Evolutionary conservation across 2,888 invertebrate genomes (phyloP), one percentile per base, ranked within the genome.

Genomic region (Panorpa germanica): DNA sequence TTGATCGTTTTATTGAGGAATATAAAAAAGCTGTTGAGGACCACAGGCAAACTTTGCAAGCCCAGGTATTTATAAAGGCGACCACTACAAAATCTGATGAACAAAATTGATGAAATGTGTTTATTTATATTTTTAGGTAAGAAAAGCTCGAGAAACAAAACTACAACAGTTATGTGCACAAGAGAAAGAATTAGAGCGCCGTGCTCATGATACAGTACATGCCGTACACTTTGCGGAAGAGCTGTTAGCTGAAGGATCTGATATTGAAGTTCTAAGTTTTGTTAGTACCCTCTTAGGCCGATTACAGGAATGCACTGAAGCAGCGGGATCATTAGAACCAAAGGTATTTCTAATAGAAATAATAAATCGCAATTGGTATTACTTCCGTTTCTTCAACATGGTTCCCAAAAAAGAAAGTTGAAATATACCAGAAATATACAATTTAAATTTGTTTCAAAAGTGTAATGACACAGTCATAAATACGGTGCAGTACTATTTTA

Each of bases 201-300:
- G 64, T 12, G 60, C 65, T 0, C 50, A 52, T 4, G 63, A 70
- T 31, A 66, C 70, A 0, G 48, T 55, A 25, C 62, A 67, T 10
- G 68, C 70, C 1, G 63, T 74, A 2, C 50, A 56, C 18, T 75
- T 75, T 40, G 59, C 70, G 33, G 70, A 74, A 33, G 70, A 73
- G 49, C 55, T 74, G 4, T 51, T 72, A 11, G 51, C 61, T 1
- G 64, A 68, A 41, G 75, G 71, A 1, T 68, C 67, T 2, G 71
- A 75, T 40, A 68, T 72, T 11, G 80, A 81, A 53, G 59, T 78
- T 17, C 56, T 81, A 2, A 69, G 69, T 10, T 65, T 77, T 32
- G 63, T 70, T 31, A 63, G 61, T 12, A 60, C 71, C 1, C 62
- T 77, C 4, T 50, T 76, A 4, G 65, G 64, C 5, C 65, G 77